Conservation (phyloP, 2,113 vertebrate genomes). For the Leucosticte australis region DNA sequence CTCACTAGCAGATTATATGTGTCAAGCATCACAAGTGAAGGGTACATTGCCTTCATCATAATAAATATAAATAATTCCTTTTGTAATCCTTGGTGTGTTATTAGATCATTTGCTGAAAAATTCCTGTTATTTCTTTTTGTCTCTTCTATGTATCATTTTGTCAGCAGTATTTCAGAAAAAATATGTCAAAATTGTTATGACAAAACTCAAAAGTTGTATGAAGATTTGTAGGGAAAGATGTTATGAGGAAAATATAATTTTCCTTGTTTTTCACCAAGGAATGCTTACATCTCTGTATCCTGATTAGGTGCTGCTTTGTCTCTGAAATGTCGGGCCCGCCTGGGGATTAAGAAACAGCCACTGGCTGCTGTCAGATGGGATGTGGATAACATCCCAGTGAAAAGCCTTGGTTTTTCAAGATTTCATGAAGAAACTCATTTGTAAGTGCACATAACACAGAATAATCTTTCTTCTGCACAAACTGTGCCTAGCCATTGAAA, state of each 20-base stretch:
- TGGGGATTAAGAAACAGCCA: conserved; percentile 52
- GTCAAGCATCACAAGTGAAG: neutral
- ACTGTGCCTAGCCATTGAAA: neutral
- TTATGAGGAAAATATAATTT: neutral
- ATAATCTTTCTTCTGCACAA: neutral
- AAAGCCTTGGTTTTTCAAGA: neutral
- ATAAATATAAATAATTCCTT: neutral
- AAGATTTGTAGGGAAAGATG: neutral
- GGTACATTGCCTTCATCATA: neutral
- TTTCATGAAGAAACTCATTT: neutral
- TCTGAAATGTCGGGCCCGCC: conserved; percentile 55
- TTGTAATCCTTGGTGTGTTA: neutral
- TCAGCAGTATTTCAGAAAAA: neutral
- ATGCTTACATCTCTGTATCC: neutral
- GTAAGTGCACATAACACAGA: conserved; percentile 22
- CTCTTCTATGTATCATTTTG: neutral
- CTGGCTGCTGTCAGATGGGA: conserved; percentile 30
- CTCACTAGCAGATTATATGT: neutral
- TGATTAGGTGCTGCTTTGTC: conserved; percentile 40
- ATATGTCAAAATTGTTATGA: neutral
- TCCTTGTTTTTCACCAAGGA: neutral
- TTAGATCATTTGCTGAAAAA: neutral
- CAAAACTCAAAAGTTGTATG: neutral
- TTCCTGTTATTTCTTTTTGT: neutral
- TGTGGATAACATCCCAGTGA: neutral